Evolutionary conservation across 1,140 invertebrate genomes (phyloP).

Genomic region (Venustaconcha ellipsiformis): DNA sequence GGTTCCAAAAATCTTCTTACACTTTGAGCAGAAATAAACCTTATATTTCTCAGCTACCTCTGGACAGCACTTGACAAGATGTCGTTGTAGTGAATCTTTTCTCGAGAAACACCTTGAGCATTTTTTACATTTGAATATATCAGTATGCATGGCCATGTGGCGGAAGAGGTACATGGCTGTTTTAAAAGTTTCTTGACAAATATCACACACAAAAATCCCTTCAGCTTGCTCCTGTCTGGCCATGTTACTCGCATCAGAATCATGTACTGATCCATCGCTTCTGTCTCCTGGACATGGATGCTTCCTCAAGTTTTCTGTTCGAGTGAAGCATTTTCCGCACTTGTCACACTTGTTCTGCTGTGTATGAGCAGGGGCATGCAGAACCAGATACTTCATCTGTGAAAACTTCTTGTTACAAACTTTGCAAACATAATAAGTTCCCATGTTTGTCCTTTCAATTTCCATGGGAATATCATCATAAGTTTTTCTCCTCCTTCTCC

Average conservation of each 20-base stretch:
- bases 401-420: slow-evolving; percentile 51
- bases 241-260: background rate
- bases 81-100: slow-evolving; percentile 61
- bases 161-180: slow-evolving; percentile 69
- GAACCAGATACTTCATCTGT: slow-evolving; percentile 46
- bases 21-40: slow-evolving; percentile 53
- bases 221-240: slow-evolving; percentile 28
- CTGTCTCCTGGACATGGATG: slow-evolving; percentile 39
- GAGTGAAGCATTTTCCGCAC: slow-evolving; percentile 55
- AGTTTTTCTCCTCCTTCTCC: slow-evolving; percentile 9
- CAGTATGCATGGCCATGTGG: slow-evolving; percentile 72
- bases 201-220: slow-evolving; percentile 68
- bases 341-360: slow-evolving; percentile 49
- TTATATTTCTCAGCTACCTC: slow-evolving; percentile 49
- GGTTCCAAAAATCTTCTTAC: slow-evolving; percentile 54
- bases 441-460: slow-evolving; percentile 31
- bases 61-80: slow-evolving; percentile 60
- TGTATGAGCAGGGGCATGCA: slow-evolving; percentile 55
- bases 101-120: slow-evolving; percentile 61
- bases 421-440: slow-evolving; percentile 37
- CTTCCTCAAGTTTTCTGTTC: slow-evolving; percentile 53
- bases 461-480: slow-evolving; percentile 31
- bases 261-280: background rate
- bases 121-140: slow-evolving; percentile 69
- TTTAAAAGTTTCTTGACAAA: slow-evolving; percentile 72